These are phyloP conservation scores for Rousettus madagascariensis DNA, from an alignment of 2,797 vertebrate species.

Conservation along the genomic window DNA sequence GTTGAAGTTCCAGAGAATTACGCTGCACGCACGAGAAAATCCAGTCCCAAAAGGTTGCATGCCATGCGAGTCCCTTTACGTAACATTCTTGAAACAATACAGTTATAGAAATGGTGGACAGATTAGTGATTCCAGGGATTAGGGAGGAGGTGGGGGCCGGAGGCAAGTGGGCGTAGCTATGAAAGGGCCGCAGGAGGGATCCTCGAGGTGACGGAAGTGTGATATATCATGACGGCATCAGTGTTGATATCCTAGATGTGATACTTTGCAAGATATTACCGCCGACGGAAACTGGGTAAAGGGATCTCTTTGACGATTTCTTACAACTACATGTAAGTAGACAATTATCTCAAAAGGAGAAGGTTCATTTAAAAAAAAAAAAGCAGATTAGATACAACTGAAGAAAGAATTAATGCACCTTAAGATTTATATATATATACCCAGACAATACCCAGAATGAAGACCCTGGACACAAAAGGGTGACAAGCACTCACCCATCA, in stretches of 20 bases:
- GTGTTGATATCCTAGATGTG: rapidly evolving
- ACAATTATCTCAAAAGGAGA: not conserved
- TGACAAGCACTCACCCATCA: not conserved
- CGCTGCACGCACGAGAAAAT: too few species aligned
- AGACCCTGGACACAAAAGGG: not conserved
- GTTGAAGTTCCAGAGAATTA: not conserved
- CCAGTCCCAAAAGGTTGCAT: not conserved
- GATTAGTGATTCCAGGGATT: not conserved
- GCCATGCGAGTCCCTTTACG: too few species aligned
- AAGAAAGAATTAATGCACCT: not conserved
- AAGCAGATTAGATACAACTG: not conserved
- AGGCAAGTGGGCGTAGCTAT: not conserved
- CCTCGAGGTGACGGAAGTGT: too few species aligned
- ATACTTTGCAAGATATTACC: not conserved
- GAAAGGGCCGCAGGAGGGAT: not conserved
- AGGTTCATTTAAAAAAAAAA: too few species aligned
- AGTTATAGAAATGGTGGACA: not conserved
- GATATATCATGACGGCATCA: not conserved
- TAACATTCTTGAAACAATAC: not conserved
- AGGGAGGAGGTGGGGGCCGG: not conserved
- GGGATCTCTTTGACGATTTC: not conserved
- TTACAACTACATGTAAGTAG: not conserved
- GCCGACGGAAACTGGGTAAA: not conserved
- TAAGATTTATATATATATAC: not conserved
- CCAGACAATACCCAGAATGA: not conserved